Percentiles rank a stretch among this genome's conserved stretches.
These are phyloP conservation scores for Cherax quadricarinatus DNA, from an alignment of 1,140 invertebrate genomes.

Conservation along the genomic window DNA sequence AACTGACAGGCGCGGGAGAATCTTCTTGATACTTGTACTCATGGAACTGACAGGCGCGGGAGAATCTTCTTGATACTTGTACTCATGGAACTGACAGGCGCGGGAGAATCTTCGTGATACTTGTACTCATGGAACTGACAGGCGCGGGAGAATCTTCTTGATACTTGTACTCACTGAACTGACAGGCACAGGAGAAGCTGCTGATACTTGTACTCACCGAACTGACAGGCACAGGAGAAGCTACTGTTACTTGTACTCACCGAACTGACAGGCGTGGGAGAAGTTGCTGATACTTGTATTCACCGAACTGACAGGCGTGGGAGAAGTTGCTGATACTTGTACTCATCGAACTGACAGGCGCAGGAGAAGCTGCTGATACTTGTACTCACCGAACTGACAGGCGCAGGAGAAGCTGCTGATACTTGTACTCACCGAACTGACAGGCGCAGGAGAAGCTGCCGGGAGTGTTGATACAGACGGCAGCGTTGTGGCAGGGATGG, in stretches of 20 bases:
- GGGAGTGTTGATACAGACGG: conserved; percentile 88
- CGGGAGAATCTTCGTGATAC: too few species aligned
- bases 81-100: too few species aligned
- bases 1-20: too few species aligned
- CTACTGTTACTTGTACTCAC: conserved; percentile 84
- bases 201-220: conserved; percentile 73
- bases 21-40: too few species aligned
- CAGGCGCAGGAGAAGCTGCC: conserved; percentile 91
- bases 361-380: conserved; percentile 76
- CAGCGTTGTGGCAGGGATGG: conserved; percentile 85
- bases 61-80: too few species aligned
- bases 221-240: too few species aligned
- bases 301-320: conserved; percentile 90
- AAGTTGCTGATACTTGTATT: conserved; percentile 81
- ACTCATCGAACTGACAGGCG: too few species aligned
- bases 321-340: conserved; percentile 82
- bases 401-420: conserved; percentile 70
- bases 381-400: conserved; percentile 88
- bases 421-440: conserved; percentile 90
- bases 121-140: too few species aligned
- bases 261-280: conserved; percentile 77
- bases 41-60: too few species aligned
- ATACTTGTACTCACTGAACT: conserved; percentile 89
- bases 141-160: neutral
- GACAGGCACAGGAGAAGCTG: conserved; percentile 89